Evolutionary conservation across 2,797 vertebrate genomes (phyloP).

Genomic region (Taeniopygia guttata): DNA sequence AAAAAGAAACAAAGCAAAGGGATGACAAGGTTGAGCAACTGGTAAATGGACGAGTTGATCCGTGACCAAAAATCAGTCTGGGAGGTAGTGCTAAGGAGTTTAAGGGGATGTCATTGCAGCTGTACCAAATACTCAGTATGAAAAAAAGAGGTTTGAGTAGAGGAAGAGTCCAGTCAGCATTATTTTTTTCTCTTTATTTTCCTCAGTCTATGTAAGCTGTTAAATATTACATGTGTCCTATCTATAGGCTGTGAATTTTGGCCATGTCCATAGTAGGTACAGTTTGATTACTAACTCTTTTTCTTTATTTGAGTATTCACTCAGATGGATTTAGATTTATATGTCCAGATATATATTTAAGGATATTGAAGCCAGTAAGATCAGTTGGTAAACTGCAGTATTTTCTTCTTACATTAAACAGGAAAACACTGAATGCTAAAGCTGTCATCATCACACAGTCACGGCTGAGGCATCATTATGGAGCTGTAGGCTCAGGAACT

Average conservation of each 20-base stretch:
- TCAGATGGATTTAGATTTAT: background rate
- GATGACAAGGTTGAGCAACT: background rate
- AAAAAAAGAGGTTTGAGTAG: background rate
- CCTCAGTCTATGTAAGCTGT: background rate
- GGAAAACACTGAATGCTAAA: background rate
- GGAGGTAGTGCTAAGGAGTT: background rate
- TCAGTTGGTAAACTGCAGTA: background rate
- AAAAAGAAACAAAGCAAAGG: background rate
- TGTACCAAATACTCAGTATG: background rate
- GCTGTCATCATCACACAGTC: background rate
- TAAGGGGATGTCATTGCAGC: background rate
- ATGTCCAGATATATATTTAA: background rate
- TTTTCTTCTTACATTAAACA: background rate
- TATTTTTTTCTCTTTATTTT: background rate
- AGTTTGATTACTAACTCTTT: background rate
- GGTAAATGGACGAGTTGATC: background rate
- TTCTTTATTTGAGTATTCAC: background rate
- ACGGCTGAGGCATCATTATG: background rate
- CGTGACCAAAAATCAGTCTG: background rate
- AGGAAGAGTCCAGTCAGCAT: background rate
- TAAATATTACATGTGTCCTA: background rate
- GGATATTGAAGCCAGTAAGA: background rate
- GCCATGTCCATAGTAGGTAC: background rate
- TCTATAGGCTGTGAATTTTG: background rate
- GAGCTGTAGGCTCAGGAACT: background rate